These are phyloP conservation scores for Paralichthys olivaceus DNA, from an alignment of 2,113 vertebrate species.

Conservation along the genomic window DNA sequence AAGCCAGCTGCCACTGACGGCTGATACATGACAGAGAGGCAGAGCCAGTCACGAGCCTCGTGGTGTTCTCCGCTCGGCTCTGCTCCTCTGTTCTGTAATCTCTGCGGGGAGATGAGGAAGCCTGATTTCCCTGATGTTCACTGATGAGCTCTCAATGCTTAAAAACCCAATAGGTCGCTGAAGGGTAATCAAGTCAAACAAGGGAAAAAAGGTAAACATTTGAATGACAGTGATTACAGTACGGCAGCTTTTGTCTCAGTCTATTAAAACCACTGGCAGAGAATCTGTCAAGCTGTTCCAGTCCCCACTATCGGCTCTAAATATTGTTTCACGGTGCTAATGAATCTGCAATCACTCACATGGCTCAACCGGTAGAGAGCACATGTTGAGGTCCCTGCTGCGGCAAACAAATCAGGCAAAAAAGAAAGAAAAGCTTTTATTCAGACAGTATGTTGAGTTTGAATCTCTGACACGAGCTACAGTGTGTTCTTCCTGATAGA, in stretches of 20 bases:
- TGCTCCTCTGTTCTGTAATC: slow-evolving; percentile 31
- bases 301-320: neutral
- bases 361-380: slow-evolving; percentile 13
- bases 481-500: neutral
- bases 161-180: slow-evolving; percentile 41
- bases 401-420: neutral
- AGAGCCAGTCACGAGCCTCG: slow-evolving; percentile 39
- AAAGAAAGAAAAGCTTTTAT: neutral
- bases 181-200: slow-evolving; percentile 50
- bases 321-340: slow-evolving; percentile 29
- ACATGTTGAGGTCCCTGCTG: slow-evolving; percentile 19
- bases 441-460: slow-evolving; percentile 6
- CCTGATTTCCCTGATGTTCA: slow-evolving; percentile 61
- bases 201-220: slow-evolving; percentile 41
- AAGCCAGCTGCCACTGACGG: slow-evolving; percentile 68
- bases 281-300: slow-evolving; percentile 27
- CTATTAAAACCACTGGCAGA: slow-evolving; percentile 36
- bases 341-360: slow-evolving; percentile 37
- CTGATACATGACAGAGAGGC: slow-evolving; percentile 51
- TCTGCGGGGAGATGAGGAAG: slow-evolving; percentile 29
- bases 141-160: slow-evolving; percentile 49
- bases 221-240: slow-evolving; percentile 47
- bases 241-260: slow-evolving; percentile 33
- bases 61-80: neutral
- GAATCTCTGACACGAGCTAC: slow-evolving; percentile 37